phyloP scores from a whole-genome alignment of 2,797 vertebrate genomes.

The Danionella dracula region DNA sequence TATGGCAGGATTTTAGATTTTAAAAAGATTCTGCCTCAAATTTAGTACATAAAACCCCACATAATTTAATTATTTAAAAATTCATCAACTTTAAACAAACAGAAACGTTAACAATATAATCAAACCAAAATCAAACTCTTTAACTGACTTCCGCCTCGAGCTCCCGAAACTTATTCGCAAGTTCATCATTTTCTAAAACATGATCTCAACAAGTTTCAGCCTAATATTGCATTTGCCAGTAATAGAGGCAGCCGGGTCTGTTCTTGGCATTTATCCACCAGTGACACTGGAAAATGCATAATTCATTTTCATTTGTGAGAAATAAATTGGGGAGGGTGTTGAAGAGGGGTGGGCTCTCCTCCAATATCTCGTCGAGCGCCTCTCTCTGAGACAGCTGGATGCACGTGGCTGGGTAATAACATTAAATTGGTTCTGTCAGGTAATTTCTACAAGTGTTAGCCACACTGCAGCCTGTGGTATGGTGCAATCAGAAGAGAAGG shows the following conservation, averaged over 20 bases:
- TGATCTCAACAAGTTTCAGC: conserved; percentile 12
- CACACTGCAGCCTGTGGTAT: conserved; percentile 60
- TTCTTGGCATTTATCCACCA: conserved; percentile 42
- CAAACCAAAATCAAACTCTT: not conserved
- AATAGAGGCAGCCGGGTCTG: conserved; percentile 25
- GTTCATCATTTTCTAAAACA: conserved; percentile 28
- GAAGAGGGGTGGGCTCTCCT: conserved; percentile 30
- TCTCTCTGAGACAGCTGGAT: conserved; percentile 44
- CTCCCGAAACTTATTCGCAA: conserved; percentile 19
- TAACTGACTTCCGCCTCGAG: not conserved
- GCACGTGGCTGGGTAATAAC: conserved; percentile 71
- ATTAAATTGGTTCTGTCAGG: conserved; percentile 76
- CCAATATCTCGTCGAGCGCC: conserved; percentile 29
- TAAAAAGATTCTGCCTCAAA: too few species aligned
- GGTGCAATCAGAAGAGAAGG: conserved; percentile 62
- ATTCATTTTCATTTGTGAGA: conserved; percentile 72
- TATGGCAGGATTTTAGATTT: too few species aligned
- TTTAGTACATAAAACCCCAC: too few species aligned
- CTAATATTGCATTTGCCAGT: conserved; percentile 29
- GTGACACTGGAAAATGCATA: conserved; percentile 67
- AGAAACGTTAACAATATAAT: not conserved
- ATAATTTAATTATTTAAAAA: too few species aligned
- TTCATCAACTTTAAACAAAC: not conserved
- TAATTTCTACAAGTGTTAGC: conserved; percentile 77
- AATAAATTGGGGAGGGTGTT: conserved; percentile 54